phyloP scores from a whole-genome alignment of 2,797 vertebrate species.

The Tinamus major region DNA sequence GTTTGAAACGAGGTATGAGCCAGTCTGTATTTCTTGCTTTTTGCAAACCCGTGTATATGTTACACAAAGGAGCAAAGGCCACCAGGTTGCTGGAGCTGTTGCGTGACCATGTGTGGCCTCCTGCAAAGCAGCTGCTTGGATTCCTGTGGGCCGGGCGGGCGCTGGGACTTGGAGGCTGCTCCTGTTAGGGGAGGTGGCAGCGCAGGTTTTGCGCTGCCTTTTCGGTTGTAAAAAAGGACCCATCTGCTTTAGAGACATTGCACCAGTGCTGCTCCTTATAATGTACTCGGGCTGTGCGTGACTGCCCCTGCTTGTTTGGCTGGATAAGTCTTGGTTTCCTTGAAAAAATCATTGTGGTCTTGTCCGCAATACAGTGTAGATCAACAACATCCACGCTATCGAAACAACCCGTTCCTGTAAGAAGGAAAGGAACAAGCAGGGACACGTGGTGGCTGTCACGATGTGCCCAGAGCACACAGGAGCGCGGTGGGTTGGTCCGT shows the following conservation, averaged over 20 bases:
- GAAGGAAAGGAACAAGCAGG: not conserved
- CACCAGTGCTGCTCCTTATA: not conserved
- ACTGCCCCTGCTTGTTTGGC: accelerated
- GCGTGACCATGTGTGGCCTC: not conserved
- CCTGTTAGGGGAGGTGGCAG: not conserved
- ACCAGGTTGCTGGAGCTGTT: not conserved
- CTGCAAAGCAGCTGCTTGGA: not conserved
- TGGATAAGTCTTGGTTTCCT: not conserved
- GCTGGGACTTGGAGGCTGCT: not conserved
- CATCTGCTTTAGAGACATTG: accelerated
- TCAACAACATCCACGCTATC: accelerated
- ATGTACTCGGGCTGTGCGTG: not conserved
- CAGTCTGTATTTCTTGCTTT: not conserved
- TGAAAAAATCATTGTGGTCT: not conserved
- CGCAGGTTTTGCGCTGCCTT: not conserved
- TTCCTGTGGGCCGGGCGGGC: not conserved
- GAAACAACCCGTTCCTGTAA: not conserved
- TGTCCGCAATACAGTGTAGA: not conserved
- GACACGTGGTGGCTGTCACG: not conserved
- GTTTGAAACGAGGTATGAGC: not conserved
- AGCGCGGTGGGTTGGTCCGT: not conserved
- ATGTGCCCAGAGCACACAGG: not conserved
- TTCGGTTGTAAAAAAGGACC: not conserved
- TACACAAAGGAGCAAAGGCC: not conserved
- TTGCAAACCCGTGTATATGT: not conserved